Conservation (phyloP, 2,888 invertebrate genomes). For the Atrina japonica region DNA sequence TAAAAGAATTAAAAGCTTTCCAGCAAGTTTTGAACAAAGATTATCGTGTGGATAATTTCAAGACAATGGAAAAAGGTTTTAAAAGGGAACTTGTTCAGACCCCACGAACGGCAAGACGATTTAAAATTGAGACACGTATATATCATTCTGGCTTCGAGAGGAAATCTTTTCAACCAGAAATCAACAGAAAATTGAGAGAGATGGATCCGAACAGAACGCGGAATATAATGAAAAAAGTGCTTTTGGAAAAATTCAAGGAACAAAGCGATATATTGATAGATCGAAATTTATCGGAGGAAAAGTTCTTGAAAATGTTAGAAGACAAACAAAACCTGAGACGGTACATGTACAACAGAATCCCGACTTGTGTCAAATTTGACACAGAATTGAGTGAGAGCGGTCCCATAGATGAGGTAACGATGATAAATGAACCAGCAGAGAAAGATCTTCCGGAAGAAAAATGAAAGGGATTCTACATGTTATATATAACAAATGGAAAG, state of each 20-base stretch:
- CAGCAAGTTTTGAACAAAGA: constrained; percentile 52
- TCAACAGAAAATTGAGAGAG: constrained; percentile 52
- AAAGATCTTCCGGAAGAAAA: too few species aligned
- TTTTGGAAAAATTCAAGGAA: constrained; percentile 48
- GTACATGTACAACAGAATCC: constrained; percentile 38
- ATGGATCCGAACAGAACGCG: constrained; percentile 56
- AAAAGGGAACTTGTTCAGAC: constrained; percentile 48
- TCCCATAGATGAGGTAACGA: too few species aligned
- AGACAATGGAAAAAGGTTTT: constrained; percentile 59
- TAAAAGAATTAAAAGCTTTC: constrained; percentile 55
- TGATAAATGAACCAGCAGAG: too few species aligned
- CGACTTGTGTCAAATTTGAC: constrained; percentile 18
- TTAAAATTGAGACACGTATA: constrained; percentile 56
- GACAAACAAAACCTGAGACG: constrained; percentile 50
- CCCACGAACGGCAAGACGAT: constrained; percentile 46
- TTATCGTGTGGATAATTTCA: constrained; percentile 56
- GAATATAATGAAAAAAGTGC: constrained; percentile 46
- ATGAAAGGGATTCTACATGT: too few species aligned
- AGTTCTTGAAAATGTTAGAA: constrained; percentile 55
- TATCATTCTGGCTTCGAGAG: constrained; percentile 59
- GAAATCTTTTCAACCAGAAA: constrained; percentile 55
- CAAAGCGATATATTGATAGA: constrained; percentile 55
- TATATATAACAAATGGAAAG: too few species aligned
- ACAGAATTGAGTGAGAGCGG: not conserved
- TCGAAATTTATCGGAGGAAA: constrained; percentile 45